Conservation (phyloP, 2,113 vertebrate species). For the Platichthys flesus region DNA sequence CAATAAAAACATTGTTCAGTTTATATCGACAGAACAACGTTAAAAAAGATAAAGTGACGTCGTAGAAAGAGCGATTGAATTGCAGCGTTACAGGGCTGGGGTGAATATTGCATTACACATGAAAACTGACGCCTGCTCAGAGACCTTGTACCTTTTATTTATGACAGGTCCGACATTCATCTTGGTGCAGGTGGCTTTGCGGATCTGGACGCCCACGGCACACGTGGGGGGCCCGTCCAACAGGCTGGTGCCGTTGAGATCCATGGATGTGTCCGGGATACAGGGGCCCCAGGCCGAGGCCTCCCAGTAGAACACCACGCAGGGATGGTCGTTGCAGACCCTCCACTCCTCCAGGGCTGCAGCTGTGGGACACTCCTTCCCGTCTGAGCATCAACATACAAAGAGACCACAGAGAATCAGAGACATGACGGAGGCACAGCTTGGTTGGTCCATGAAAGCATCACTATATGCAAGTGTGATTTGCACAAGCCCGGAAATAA, state of each 20-base stretch:
- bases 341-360: conserved; percentile 89
- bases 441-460: neutral
- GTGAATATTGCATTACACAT: no score
- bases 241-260: conserved; percentile 77
- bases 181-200: conserved; percentile 89
- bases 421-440: neutral
- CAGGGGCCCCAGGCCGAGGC: conserved; percentile 89
- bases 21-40: neutral
- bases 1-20: neutral
- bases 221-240: conserved; percentile 82
- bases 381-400: conserved; percentile 74
- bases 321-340: conserved; percentile 88
- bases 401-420: neutral
- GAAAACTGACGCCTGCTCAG: neutral
- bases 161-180: conserved; percentile 86
- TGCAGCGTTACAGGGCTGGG: no score
- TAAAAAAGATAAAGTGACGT: no score
- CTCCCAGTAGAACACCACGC: conserved; percentile 90
- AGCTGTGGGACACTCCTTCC: conserved; percentile 87
- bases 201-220: conserved; percentile 87
- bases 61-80: no score
- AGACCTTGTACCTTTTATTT: conserved; percentile 87
- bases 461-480: neutral
- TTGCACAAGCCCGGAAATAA: neutral
- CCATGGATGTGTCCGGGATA: conserved; percentile 75